Evolutionary conservation across 2,797 vertebrate species (phyloP).

Genomic region (Diceros bicornis): DNA sequence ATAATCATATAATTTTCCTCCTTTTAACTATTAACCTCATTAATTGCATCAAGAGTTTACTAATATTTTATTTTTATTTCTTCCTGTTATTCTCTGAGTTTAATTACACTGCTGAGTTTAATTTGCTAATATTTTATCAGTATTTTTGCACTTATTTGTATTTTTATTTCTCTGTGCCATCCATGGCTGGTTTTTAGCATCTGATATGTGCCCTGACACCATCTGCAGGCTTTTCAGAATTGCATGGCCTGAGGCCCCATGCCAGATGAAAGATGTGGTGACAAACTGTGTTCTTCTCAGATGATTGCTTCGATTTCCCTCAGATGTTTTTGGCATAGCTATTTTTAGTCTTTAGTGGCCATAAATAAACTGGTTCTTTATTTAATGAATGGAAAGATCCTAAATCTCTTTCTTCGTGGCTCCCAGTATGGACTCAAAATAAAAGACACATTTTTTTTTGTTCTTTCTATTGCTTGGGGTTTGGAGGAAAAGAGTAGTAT

Average conservation of each 20-base stretch:
- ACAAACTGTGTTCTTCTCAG: background rate
- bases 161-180: background rate
- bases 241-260: background rate
- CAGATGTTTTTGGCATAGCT: background rate
- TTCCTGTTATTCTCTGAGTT: background rate
- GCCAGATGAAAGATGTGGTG: background rate
- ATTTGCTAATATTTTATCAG: background rate
- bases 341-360: background rate
- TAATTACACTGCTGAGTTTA: background rate
- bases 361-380: background rate
- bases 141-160: background rate
- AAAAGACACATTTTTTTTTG: slow-evolving; percentile 1
- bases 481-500: background rate
- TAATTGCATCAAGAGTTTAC: background rate
- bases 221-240: background rate
- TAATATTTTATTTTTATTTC: background rate
- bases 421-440: background rate
- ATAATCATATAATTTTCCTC: background rate
- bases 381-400: background rate
- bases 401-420: background rate
- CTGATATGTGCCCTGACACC: background rate
- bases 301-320: background rate
- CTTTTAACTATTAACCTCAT: background rate
- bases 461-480: background rate
- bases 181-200: background rate